Evolutionary conservation across 2,888 invertebrate genomes (phyloP), one percentile per base, ranked within the genome.

Genomic region (Drosophila nigricruria): DNA sequence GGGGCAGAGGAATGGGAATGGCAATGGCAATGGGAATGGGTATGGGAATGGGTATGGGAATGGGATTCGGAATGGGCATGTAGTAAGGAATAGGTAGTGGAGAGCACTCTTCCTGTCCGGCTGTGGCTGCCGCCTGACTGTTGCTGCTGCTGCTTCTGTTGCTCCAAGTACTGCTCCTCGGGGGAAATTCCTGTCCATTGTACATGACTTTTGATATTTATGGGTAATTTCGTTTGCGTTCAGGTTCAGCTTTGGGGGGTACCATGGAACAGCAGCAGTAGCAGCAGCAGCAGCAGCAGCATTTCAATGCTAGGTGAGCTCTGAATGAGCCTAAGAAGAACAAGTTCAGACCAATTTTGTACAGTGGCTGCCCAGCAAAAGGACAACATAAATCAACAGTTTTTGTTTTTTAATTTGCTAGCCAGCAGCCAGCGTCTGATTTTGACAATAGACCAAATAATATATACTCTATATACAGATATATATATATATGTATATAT

Each of bases 221-320:
- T 86, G 86, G 86, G 88, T 86, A 86, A 89, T 89, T 86, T 86
- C 86, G 89, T 88, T 86, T 89, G 84, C 86, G 88, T 89, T 84
- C 77, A 79, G 42, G 43, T 45, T 45, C 20, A 42, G 23, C 10
- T 27, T 25, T n/a, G 16, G 42, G 34, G 45, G 1, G 25, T 25
- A 30, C 10, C 30, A 30, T 30, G 50, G 50, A 62, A 62, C 81
- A 79, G 87, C 81, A 77, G n/a, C 38, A 3, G 32, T 10, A 9
- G 25, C 60, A 63, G 49, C 84, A 79, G 85, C 82, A 79, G 23
- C 45, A 4, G 30, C 27, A 65, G 65, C 82, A 80, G 85, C 85
- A 80, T 82, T 89, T 88, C 89, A 82, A 89, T 87, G 85, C 88
- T 77, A 73, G 63, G 73, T 58, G 73, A 67, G 34, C 57, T 40